phyloP scores from a whole-genome alignment of 2,113 vertebrate species.

The Nipponia nippon region DNA sequence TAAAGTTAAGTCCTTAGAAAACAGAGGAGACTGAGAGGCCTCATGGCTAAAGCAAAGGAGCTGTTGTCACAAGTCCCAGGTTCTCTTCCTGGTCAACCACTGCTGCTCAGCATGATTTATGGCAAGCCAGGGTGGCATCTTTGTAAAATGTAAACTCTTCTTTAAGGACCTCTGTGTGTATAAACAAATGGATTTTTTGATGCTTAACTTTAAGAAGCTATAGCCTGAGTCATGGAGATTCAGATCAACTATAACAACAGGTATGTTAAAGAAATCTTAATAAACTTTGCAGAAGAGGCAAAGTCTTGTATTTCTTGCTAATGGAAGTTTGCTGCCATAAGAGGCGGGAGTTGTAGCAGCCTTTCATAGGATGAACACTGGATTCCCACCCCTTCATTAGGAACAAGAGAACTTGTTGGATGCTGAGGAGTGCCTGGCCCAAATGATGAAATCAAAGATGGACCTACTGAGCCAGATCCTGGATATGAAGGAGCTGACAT shows the following conservation, averaged over 20 bases:
- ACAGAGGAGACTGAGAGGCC: background rate
- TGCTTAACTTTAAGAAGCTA: background rate
- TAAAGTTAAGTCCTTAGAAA: background rate
- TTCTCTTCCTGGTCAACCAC: background rate
- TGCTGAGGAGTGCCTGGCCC: slow-evolving; percentile 35
- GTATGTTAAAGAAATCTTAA: background rate
- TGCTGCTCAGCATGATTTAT: background rate
- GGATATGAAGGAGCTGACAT: background rate
- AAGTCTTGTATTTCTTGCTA: background rate
- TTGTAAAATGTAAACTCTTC: background rate
- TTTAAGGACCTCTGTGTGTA: background rate
- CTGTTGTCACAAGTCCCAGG: background rate
- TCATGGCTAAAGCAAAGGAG: background rate
- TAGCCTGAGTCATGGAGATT: background rate
- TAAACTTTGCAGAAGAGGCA: background rate
- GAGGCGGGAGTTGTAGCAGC: background rate
- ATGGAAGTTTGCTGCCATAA: background rate
- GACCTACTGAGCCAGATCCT: slow-evolving; percentile 46
- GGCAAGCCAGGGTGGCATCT: background rate
- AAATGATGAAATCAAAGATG: slow-evolving; percentile 40
- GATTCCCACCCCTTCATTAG: background rate
- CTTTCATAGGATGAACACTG: background rate
- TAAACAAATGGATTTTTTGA: background rate
- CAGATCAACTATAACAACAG: background rate
- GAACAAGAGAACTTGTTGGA: slow-evolving; percentile 47